phyloP scores from a whole-genome alignment of 2,113 vertebrate species.

The Burhinus bistriatus region DNA sequence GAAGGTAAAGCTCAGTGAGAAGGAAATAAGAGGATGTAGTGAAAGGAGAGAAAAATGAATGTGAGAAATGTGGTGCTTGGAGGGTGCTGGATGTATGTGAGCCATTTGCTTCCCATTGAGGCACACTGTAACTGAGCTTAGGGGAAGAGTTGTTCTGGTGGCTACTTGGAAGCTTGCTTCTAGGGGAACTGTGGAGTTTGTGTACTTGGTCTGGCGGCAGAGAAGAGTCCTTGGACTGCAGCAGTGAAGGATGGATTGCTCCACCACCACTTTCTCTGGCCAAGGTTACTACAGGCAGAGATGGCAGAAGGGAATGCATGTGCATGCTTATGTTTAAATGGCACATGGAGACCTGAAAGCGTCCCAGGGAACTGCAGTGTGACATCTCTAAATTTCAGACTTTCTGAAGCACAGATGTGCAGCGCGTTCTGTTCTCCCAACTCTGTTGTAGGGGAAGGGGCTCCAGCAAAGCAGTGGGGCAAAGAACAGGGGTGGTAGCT shows the following conservation, averaged over 20 bases:
- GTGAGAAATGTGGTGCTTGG: neutral
- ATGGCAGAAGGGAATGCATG: neutral
- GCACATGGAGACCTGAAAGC: neutral
- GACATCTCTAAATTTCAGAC: neutral
- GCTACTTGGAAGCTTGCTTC: neutral
- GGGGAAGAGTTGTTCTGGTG: neutral
- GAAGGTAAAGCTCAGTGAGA: neutral
- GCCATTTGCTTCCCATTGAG: neutral
- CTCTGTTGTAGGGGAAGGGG: neutral
- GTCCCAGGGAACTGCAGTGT: fast-evolving
- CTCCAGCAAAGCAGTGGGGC: neutral
- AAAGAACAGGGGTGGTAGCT: neutral
- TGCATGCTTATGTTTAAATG: neutral
- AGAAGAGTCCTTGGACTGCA: neutral
- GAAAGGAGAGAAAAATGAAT: neutral
- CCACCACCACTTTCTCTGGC: neutral
- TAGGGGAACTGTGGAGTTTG: neutral
- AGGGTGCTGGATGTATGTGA: neutral
- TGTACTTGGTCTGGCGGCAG: neutral
- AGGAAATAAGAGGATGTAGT: neutral
- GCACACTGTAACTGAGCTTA: neutral
- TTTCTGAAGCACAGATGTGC: neutral
- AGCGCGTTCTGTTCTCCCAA: neutral
- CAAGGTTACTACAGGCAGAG: neutral
- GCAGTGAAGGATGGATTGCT: neutral